These are phyloP conservation scores for Pituophis catenifer DNA, from an alignment of 2,113 vertebrate species.

Conservation along the genomic window DNA sequence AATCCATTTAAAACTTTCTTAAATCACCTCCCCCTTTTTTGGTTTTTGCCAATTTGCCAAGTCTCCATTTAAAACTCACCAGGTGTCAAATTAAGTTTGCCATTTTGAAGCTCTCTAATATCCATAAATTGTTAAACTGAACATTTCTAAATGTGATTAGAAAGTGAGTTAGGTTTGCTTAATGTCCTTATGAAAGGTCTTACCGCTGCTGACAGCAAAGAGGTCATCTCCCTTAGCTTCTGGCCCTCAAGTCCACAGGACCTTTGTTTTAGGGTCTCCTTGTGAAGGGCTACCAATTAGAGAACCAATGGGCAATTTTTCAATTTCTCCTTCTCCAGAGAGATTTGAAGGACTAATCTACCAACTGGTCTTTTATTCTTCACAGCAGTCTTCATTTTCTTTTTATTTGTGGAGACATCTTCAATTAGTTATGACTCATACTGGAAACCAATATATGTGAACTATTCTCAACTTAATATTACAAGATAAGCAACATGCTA, in stretches of 20 bases:
- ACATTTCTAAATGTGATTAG: background rate
- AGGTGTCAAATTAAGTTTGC: background rate
- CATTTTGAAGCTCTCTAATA: background rate
- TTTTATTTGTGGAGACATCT: background rate
- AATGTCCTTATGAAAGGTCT: background rate
- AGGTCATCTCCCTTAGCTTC: background rate
- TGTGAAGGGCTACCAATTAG: background rate
- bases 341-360: background rate
- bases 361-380: background rate
- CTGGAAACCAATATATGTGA: background rate
- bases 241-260: background rate
- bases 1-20: background rate
- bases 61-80: background rate
- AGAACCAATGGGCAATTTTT: background rate
- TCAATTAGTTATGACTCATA: background rate
- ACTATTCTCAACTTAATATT: background rate
- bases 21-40: background rate
- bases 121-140: background rate
- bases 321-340: background rate
- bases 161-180: background rate
- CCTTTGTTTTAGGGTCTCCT: background rate
- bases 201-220: background rate
- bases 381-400: background rate
- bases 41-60: background rate
- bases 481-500: background rate